A percentile compares a stretch with the other conserved stretches of the same genome.
Evolutionary conservation across 2,113 vertebrate genomes (phyloP).

Genomic region (Gallinago paraguaiae): DNA sequence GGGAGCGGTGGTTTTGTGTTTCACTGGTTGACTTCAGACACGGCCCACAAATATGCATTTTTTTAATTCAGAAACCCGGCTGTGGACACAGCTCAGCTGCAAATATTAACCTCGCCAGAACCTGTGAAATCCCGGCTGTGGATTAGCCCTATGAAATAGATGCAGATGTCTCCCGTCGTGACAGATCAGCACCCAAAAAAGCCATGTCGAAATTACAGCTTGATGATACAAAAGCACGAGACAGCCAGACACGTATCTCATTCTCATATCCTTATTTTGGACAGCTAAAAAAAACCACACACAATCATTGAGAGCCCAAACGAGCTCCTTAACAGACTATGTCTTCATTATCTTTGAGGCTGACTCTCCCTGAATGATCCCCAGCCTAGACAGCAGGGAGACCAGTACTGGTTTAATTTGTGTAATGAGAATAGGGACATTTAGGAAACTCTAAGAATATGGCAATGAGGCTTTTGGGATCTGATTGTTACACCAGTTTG

Average conservation of each 20-base stretch:
- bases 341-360: not conserved
- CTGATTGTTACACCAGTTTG: not conserved
- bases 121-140: not conserved
- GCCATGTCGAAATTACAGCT: not conserved
- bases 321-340: not conserved
- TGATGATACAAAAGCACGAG: not conserved
- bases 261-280: not conserved
- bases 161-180: not conserved
- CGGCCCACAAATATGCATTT: not conserved
- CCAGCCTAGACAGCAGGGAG: not conserved
- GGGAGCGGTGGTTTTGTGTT: not conserved
- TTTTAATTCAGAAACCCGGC: slow-evolving; percentile 12
- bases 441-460: not conserved
- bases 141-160: not conserved
- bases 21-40: slow-evolving; percentile 16
- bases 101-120: slow-evolving; percentile 49
- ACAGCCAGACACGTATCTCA: not conserved
- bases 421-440: not conserved
- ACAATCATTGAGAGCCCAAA: not conserved
- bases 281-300: not conserved
- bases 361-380: not conserved
- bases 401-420: not conserved
- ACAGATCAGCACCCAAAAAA: not conserved
- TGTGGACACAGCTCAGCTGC: slow-evolving; percentile 1
- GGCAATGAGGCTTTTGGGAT: not conserved